phyloP scores from a whole-genome alignment of 23 tunicate species.

The Halocynthia aurantium region DNA sequence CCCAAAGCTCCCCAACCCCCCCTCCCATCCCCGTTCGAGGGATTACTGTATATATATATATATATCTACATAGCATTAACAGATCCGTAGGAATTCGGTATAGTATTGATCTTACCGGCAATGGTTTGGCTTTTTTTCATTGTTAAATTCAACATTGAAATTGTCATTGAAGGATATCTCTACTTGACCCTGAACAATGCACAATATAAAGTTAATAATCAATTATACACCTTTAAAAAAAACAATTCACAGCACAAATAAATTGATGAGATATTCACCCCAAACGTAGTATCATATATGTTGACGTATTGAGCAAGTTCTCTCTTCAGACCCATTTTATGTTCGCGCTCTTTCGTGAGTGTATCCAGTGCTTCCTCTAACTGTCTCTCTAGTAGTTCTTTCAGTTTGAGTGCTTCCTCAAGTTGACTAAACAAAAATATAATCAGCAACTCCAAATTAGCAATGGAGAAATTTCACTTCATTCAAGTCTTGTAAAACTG shows the following conservation, averaged over 20 bases:
- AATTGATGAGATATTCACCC: background rate
- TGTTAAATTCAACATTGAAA: background rate
- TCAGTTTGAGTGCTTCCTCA: conserved; percentile 66
- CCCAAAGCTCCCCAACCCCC: too few relatives aligned
- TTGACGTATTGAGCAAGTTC: conserved; percentile 50
- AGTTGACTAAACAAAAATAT: conserved; percentile 42
- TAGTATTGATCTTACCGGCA: too few relatives aligned
- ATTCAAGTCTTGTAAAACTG: too few relatives aligned
- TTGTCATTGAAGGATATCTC: conserved; percentile 3
- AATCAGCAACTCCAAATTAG: background rate
- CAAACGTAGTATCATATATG: conserved; percentile 7
- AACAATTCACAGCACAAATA: background rate
- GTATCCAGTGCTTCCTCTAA: conserved; percentile 83
- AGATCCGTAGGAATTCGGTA: too few relatives aligned
- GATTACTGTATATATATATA: too few relatives aligned
- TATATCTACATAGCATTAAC: too few relatives aligned
- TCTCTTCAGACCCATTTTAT: conserved; percentile 57
- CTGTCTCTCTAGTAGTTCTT: conserved; percentile 74
- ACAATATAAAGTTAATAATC: background rate
- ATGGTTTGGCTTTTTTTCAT: background rate
- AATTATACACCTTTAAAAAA: background rate
- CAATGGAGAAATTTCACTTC: background rate
- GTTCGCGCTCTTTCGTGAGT: conserved; percentile 76
- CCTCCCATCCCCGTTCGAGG: too few relatives aligned
- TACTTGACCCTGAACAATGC: background rate